These are phyloP conservation scores for Teleogryllus oceanicus DNA, from an alignment of 2,888 invertebrate genomes.

Conservation along the genomic window DNA sequence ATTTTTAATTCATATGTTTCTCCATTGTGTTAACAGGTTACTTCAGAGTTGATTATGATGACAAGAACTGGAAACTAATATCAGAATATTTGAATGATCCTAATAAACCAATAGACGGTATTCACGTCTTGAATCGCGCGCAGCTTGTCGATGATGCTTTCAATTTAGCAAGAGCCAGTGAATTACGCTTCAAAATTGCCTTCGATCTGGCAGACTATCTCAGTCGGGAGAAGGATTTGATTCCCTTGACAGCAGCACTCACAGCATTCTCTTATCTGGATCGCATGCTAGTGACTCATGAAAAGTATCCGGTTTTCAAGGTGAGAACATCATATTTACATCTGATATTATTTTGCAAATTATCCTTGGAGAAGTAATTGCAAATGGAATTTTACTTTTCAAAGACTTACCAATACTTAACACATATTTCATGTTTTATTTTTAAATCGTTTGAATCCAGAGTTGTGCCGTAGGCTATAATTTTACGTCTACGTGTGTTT, in stretches of 20 bases:
- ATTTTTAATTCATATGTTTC: too few species aligned
- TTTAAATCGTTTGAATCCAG: too few species aligned
- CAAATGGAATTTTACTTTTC: too few species aligned
- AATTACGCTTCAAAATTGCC: conserved; percentile 47
- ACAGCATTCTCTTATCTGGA: conserved; percentile 49
- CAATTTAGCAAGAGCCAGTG: conserved; percentile 48
- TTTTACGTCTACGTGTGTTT: too few species aligned
- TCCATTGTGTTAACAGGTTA: conserved; percentile 50
- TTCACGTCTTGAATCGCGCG: too few species aligned
- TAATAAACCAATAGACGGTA: too few species aligned
- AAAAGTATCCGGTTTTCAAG: conserved; percentile 47
- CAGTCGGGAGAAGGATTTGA: conserved; percentile 50
- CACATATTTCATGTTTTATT: too few species aligned
- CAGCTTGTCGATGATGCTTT: conserved; percentile 57
- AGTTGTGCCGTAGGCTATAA: too few species aligned
- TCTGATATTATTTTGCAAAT: too few species aligned
- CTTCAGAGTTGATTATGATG: conserved; percentile 71
- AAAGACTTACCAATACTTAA: too few species aligned
- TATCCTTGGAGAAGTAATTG: too few species aligned
- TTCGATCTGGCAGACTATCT: conserved; percentile 54
- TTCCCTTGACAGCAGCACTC: conserved; percentile 54
- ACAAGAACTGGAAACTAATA: conserved; percentile 66
- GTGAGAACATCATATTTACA: neutral
- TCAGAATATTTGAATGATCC: conserved; percentile 44
- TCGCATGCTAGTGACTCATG: conserved; percentile 46